Percentiles rank a stretch among this genome's conserved stretches.
phyloP scores from a whole-genome alignment of 2,888 invertebrate species.

The Palloptera scutellata region DNA sequence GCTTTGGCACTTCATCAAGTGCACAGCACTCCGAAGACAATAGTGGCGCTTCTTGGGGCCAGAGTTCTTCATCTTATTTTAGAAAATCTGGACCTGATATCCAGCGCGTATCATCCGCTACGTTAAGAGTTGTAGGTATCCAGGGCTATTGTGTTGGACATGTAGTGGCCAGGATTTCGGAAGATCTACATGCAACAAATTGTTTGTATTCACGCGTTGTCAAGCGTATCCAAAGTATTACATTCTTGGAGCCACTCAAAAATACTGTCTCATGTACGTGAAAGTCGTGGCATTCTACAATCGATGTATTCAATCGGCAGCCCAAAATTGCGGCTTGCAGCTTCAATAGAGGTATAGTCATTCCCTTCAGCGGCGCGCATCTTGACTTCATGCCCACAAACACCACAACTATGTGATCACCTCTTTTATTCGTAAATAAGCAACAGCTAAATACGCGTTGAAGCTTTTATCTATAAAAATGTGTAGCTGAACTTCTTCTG shows the following conservation, averaged over 20 bases:
- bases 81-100: slow-evolving; percentile 28
- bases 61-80: neutral
- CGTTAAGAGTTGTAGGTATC: slow-evolving; percentile 41
- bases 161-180: slow-evolving; percentile 39
- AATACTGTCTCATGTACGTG: neutral
- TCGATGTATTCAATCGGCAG: slow-evolving; percentile 21
- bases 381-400: slow-evolving; percentile 35
- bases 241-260: slow-evolving; percentile 30
- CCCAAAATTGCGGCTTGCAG: slow-evolving; percentile 36
- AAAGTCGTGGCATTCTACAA: slow-evolving; percentile 22
- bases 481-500: slow-evolving; percentile 31
- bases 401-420: slow-evolving; percentile 25
- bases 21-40: neutral
- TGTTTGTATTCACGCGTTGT: slow-evolving; percentile 26
- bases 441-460: slow-evolving; percentile 35
- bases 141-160: slow-evolving; percentile 41
- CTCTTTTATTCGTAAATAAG: slow-evolving; percentile 31
- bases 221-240: slow-evolving; percentile 26
- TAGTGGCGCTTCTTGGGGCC: slow-evolving; percentile 2
- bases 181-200: slow-evolving; percentile 31
- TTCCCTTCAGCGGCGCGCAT: slow-evolving; percentile 30
- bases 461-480: slow-evolving; percentile 36
- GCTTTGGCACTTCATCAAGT: neutral
- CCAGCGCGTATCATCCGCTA: slow-evolving; percentile 41
- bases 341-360: slow-evolving; percentile 34